Evolutionary conservation across 2,888 invertebrate species (phyloP).

Genomic region (Coecobrya sp.): DNA sequence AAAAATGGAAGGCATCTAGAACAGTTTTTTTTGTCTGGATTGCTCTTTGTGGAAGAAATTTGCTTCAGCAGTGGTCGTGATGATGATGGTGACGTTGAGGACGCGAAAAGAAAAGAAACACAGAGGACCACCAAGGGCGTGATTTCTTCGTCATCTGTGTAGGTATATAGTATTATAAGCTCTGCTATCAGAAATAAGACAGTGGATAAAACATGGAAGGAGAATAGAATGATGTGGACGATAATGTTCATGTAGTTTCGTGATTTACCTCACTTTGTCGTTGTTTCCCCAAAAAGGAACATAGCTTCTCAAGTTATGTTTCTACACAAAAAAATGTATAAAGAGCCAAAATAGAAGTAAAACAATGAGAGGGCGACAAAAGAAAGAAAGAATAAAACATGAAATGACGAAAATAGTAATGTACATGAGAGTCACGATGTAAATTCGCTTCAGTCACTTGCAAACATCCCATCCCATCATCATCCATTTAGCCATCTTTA

Average conservation of each 20-base stretch:
- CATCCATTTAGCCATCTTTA: too few species aligned
- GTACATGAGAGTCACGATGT: too few species aligned
- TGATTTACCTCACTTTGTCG: slow-evolving; percentile 62
- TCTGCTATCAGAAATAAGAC: slow-evolving; percentile 4
- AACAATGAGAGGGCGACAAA: too few species aligned
- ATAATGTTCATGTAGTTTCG: slow-evolving; percentile 61
- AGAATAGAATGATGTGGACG: background rate
- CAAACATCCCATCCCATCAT: too few species aligned
- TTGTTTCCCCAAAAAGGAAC: background rate
- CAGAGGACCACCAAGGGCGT: slow-evolving; percentile 74
- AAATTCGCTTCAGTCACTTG: too few species aligned
- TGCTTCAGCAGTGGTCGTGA: background rate
- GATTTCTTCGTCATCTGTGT: slow-evolving; percentile 76
- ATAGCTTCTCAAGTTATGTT: background rate
- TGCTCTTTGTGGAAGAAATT: background rate
- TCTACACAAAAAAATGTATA: background rate
- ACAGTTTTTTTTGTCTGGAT: slow-evolving; percentile 32
- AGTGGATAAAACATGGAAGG: background rate
- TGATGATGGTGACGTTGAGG: slow-evolving; percentile 23
- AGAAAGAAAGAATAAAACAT: too few species aligned
- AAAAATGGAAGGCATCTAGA: slow-evolving; percentile 8
- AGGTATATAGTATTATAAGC: background rate
- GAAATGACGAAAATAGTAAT: too few species aligned
- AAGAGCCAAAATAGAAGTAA: background rate
- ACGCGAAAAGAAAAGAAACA: background rate